A percentile compares a stretch with the other conserved stretches of the same genome.
phyloP scores from a whole-genome alignment of 2,797 vertebrate genomes.

The Dipus sagitta region DNA sequence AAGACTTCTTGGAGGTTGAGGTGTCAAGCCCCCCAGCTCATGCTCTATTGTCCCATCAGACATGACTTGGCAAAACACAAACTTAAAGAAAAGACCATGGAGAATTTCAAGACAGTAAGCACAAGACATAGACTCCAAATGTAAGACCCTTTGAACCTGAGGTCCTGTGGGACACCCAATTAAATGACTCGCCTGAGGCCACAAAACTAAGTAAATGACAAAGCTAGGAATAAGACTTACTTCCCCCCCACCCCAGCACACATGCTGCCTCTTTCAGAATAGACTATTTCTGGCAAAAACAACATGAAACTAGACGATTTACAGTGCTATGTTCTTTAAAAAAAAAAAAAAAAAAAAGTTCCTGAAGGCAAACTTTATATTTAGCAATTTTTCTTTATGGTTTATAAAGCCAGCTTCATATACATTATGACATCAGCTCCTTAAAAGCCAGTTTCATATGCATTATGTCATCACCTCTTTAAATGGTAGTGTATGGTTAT shows the following conservation, averaged over 20 bases:
- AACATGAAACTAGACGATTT: slow-evolving; percentile 77
- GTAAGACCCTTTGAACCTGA: background rate
- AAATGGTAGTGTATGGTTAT: background rate
- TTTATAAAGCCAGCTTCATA: slow-evolving; percentile 63
- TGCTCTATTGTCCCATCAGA: background rate
- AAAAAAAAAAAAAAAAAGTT: slow-evolving; percentile 15
- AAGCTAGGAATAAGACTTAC: slow-evolving; percentile 67
- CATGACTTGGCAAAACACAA: background rate
- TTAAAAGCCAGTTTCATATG: slow-evolving; percentile 56
- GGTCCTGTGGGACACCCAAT: background rate
- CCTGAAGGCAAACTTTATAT: slow-evolving; percentile 70
- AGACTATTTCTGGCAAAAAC: slow-evolving; percentile 79
- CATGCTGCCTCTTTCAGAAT: slow-evolving; percentile 78
- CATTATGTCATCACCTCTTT: slow-evolving; percentile 32
- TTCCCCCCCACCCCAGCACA: slow-evolving; percentile 35
- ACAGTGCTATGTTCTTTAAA: slow-evolving; percentile 61
- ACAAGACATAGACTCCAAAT: background rate
- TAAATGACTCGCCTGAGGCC: slow-evolving; percentile 46
- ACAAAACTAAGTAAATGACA: slow-evolving; percentile 68
- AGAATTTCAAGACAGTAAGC: background rate
- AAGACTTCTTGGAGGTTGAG: background rate
- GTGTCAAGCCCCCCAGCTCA: no score
- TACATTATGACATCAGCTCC: slow-evolving; percentile 47
- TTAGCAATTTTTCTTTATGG: slow-evolving; percentile 71
- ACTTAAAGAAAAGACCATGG: background rate